Conservation (phyloP, 2,113 vertebrate genomes). For the Nesogale talazaci region DNA sequence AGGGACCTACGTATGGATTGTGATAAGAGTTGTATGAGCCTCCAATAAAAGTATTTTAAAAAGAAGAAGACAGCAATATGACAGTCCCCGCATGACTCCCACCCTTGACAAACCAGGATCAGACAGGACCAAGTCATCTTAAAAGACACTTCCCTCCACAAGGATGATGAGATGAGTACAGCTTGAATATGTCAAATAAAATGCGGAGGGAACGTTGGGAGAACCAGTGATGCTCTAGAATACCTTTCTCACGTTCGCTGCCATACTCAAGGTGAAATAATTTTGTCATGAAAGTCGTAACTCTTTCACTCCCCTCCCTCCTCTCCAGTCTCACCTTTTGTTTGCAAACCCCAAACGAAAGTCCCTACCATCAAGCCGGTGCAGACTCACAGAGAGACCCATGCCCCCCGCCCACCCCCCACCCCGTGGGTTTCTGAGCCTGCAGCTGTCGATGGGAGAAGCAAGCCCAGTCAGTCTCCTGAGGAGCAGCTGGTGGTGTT, state of each 20-base stretch:
- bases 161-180: neutral
- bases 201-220: neutral
- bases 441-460: no score
- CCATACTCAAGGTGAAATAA: conserved; percentile 41
- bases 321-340: neutral
- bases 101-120: neutral
- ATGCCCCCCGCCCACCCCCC: no score
- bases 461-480: no score
- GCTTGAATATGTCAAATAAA: neutral
- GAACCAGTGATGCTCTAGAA: neutral
- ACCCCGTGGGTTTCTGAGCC: no score
- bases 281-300: conserved; percentile 14
- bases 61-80: no score
- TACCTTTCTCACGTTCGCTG: conserved; percentile 7
- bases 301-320: neutral
- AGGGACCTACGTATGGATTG: no score
- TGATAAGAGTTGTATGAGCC: no score
- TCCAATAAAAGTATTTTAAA: no score
- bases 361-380: no score
- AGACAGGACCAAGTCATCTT: conserved; percentile 8
- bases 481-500: no score
- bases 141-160: neutral
- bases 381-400: no score
- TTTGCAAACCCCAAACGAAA: no score
- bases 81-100: neutral